Conservation (phyloP, 2,797 vertebrate genomes). For the Sebastes steindachneri region DNA sequence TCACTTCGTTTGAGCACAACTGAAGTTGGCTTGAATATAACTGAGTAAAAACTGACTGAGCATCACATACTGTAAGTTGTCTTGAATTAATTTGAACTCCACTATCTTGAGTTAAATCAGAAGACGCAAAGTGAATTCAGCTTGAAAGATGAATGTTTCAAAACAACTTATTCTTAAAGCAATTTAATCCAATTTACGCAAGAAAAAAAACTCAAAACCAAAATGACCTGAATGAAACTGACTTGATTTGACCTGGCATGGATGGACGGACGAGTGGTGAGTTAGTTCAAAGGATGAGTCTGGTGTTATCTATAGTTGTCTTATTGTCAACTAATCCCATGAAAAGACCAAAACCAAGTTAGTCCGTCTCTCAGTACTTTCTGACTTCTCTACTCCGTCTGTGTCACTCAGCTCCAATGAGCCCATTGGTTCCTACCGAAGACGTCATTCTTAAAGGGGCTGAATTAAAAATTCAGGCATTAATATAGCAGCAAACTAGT, state of each 20-base stretch:
- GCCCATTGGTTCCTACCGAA: background rate
- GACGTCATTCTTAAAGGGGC: background rate
- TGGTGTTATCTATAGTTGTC: background rate
- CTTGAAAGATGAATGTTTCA: background rate
- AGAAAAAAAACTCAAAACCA: background rate
- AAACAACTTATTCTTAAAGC: background rate
- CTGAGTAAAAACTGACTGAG: background rate
- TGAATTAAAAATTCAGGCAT: too few relatives aligned
- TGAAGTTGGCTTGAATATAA: background rate
- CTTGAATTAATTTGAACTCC: background rate
- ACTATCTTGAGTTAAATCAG: background rate
- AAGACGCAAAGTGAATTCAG: background rate
- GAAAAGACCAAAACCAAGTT: background rate
- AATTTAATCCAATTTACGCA: background rate
- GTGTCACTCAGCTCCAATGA: background rate
- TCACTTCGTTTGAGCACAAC: background rate
- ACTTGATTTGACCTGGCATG: too few relatives aligned
- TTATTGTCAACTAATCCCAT: background rate
- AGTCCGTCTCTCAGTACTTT: too few relatives aligned
- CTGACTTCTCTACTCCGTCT: too few relatives aligned
- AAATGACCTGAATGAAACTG: background rate
- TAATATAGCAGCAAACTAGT: too few relatives aligned
- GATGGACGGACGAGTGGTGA: too few relatives aligned
- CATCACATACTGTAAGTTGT: background rate
- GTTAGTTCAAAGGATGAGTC: background rate